These are phyloP conservation scores for Neodiprion fabricii DNA, from an alignment of 1,140 invertebrate species.

Conservation along the genomic window DNA sequence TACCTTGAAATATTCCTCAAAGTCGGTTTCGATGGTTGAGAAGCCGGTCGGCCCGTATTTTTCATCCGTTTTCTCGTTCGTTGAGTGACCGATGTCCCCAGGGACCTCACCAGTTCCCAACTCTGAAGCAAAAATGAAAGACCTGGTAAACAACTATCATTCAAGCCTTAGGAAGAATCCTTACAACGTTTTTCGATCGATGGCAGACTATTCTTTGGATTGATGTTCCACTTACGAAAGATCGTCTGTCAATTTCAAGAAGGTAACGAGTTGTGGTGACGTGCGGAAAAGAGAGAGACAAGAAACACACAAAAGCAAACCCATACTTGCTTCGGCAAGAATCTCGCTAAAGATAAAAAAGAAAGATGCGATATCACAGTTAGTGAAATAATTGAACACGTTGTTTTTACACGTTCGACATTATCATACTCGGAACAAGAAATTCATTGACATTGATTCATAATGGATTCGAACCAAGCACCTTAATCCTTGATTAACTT, in stretches of 20 bases:
- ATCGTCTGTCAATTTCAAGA: neutral
- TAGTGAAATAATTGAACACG: too few relatives aligned
- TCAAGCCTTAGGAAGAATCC: neutral
- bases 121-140: neutral
- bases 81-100: conserved; percentile 6
- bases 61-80: neutral
- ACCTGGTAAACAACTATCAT: neutral
- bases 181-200: neutral
- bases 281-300: neutral
- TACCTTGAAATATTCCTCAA: conserved; percentile 3
- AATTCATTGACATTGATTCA: too few relatives aligned
- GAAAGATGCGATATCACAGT: too few relatives aligned
- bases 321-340: too few relatives aligned
- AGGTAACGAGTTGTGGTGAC: neutral
- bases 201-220: neutral
- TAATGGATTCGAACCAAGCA: too few relatives aligned
- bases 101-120: neutral
- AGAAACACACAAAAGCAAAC: neutral
- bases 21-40: neutral
- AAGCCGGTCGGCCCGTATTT: neutral
- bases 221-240: neutral
- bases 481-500: too few relatives aligned
- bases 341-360: too few relatives aligned
- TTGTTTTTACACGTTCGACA: too few relatives aligned
- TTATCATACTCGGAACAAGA: too few relatives aligned